Evolutionary conservation across 2,888 invertebrate species (phyloP).

Genomic region (Eristalinus sepulchralis): DNA sequence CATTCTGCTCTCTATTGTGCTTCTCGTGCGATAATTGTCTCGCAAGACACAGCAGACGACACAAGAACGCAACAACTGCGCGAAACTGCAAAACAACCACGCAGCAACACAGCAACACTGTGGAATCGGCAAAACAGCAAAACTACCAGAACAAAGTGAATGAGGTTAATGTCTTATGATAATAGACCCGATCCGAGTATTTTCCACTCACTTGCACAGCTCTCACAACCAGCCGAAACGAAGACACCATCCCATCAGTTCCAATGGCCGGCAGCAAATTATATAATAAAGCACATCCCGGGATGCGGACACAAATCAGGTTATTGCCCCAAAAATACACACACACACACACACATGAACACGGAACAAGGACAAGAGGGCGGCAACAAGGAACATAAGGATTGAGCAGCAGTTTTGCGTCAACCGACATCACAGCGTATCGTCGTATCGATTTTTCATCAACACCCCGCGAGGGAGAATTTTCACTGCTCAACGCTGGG

Average conservation of each 20-base stretch:
- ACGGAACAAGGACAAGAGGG: background rate
- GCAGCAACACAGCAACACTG: no score
- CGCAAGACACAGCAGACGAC: background rate
- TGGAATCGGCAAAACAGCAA: background rate
- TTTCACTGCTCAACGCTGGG: background rate
- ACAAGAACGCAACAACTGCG: conserved; percentile 37
- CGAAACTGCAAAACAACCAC: conserved; percentile 30
- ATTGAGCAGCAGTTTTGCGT: conserved; percentile 5
- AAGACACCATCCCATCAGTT: conserved; percentile 39
- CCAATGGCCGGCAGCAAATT: conserved; percentile 66
- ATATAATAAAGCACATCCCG: conserved; percentile 52
- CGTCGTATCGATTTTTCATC: conserved; percentile 35
- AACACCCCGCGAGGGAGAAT: conserved; percentile 2
- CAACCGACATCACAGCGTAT: background rate
- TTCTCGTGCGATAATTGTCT: background rate
- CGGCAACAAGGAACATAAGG: background rate
- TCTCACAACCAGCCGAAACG: conserved; percentile 56
- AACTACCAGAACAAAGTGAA: conserved; percentile 41
- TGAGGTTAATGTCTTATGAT: conserved; percentile 67
- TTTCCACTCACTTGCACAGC: conserved; percentile 42
- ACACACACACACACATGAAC: background rate
- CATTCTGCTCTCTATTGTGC: conserved; percentile 5
- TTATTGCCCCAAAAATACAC: conserved; percentile 60
- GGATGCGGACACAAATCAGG: conserved; percentile 43
- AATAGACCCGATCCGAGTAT: conserved; percentile 48